Evolutionary conservation across 1,140 invertebrate species (phyloP), one percentile per base, ranked within the genome.

Genomic region (Stegodyphus dumicola): DNA sequence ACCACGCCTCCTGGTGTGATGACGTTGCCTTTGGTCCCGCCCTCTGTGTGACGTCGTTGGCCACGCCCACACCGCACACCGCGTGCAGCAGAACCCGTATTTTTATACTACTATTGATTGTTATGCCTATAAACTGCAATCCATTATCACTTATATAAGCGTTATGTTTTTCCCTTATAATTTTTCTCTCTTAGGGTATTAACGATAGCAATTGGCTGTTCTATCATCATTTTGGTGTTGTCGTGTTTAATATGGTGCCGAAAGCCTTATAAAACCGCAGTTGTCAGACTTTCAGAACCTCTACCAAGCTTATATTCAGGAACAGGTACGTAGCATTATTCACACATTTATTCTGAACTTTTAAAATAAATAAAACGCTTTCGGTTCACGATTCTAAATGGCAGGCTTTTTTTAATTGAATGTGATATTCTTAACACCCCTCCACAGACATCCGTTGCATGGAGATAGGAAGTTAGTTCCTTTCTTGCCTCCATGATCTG

Each of bases 241-340:
- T 9, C 66, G 7, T 85, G 83, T 18, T 15, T 85, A 6, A 18
- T 77, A 33, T 85, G 74, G 9, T 85, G 75, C 33, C 73, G 74
- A 48, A 85, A 85, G 17, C 74, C 83, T 0, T 77, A 77, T 10
- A 85, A 85, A 33, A 83, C 79, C 13, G 79, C 79, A 13, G 79
- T 83, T 7, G 79, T 83, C 15, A 54, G 79, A 10, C 79, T 83
- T 18, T 56, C 79, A 13, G 79, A 83, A 66, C 51, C 54, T 65
- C 6, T 83, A 15, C 69, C 79, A 51, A 17, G 33, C 7, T 70
- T 74, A 15, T 83, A 51, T 75, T 56, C 79, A 7, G 79, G 79
- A 52, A 83, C 79, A 83, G 56, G 79, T 83, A 53, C 49, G 15
- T 78, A 33, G 60, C 56, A 60, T 11, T 60, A 60, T 60, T 15